Percentiles rank a stretch among this genome's conserved stretches.
Conservation (phyloP, 2,888 invertebrate genomes). For the Apomyelois bistriatella region DNA sequence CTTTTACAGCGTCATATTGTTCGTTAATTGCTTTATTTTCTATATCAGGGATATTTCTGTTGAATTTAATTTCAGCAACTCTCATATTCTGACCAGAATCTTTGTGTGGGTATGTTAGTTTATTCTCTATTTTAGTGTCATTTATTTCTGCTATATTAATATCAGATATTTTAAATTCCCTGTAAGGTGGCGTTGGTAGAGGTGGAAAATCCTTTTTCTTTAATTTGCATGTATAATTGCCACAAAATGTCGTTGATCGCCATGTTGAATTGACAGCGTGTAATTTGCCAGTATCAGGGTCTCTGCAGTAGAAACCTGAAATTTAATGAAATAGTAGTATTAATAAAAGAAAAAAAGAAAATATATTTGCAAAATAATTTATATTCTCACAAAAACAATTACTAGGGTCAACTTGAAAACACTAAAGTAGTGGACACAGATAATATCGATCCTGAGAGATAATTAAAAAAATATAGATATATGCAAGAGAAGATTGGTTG, state of each 20-base stretch:
- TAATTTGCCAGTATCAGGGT: slow-evolving; percentile 64
- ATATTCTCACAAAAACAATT: no score
- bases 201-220: slow-evolving; percentile 36
- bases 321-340: slow-evolving; percentile 21
- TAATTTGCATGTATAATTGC: slow-evolving; percentile 66
- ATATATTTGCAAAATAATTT: no score
- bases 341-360: no score
- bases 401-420: no score
- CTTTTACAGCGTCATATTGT: background rate
- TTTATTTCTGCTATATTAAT: slow-evolving; percentile 16
- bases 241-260: slow-evolving; percentile 63
- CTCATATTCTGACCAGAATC: background rate
- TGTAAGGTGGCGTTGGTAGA: slow-evolving; percentile 30
- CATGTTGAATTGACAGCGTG: slow-evolving; percentile 61
- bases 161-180: slow-evolving; percentile 40
- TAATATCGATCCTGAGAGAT: no score
- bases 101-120: slow-evolving; percentile 9
- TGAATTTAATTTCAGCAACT: background rate
- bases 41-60: background rate
- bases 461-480: no score
- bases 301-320: slow-evolving; percentile 66
- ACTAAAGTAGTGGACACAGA: no score
- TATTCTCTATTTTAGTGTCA: slow-evolving; percentile 21
- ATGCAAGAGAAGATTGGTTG: no score
- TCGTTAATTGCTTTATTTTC: background rate